Evolutionary conservation across 2,113 vertebrate genomes (phyloP).

Genomic region (Percopsis transmontana): DNA sequence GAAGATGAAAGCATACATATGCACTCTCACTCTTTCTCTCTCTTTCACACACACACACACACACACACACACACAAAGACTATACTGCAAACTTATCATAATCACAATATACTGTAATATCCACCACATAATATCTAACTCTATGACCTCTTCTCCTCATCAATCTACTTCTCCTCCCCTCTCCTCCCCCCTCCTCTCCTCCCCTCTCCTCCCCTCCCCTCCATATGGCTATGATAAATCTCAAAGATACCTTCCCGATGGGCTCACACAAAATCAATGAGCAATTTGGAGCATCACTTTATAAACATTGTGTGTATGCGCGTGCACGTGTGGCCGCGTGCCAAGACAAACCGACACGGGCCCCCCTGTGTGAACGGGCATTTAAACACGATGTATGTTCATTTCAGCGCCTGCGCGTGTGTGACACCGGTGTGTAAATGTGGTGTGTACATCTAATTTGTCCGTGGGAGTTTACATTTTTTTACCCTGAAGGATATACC

Average conservation of each 20-base stretch:
- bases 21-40: neutral
- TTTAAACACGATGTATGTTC: neutral
- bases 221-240: conserved; percentile 61
- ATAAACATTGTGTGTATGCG: conserved; percentile 11
- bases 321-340: conserved; percentile 18
- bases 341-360: neutral
- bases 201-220: conserved; percentile 27
- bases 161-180: conserved; percentile 10
- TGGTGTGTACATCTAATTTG: neutral
- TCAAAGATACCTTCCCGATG: conserved; percentile 51
- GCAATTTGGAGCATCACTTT: conserved; percentile 61
- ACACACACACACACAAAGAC: conserved; percentile 10
- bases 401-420: neutral
- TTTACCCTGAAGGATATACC: conserved; percentile 43
- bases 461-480: conserved; percentile 26
- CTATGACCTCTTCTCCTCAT: conserved; percentile 29
- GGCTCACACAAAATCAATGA: conserved; percentile 70
- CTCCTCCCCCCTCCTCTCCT: conserved; percentile 37
- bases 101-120: conserved; percentile 53
- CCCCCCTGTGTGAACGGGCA: neutral
- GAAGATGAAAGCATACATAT: conserved; percentile 10
- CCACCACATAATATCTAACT: conserved; percentile 42
- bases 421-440: neutral
- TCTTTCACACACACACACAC: conserved; percentile 9
- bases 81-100: conserved; percentile 61